Base-by-base conservation (phyloP, 2,797 vertebrate genomes). In the Pseudotriccus pelzelni region DNA sequence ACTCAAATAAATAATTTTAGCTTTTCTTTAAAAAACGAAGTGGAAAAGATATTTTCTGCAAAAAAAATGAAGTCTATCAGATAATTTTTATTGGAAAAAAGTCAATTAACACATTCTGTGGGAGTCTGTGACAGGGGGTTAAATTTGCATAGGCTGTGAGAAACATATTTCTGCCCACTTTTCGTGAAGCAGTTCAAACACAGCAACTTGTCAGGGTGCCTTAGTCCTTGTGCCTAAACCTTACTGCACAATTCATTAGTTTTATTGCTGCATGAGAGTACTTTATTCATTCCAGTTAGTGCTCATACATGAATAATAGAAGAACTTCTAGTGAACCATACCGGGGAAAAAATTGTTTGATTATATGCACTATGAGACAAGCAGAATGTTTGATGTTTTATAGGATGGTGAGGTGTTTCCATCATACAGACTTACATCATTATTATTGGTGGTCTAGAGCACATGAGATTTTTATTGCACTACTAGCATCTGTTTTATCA, bases 271-370 rank as follows among this genome's bases (percentile, higher is more conserved):
- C n/a, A 20, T 68, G 46, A 83, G 19, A 43, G 43, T 62, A 62
- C 68, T 93, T 78, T 72, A 81, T 86, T 84, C 36, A 75, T 92
- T 84, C 62, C 75, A 86, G 20, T 90, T 94, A 85, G 25, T 78
- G 73, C 19, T 85, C 30, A 55, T 52, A 39, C 22, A 81, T 69
- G 36, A 93, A 77, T 92, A 94, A 75, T 39, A 75, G 16, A 77
- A 73, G 44, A 87, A 80, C 24, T 93, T 85, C 27, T 52, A 37
- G 25, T 85, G 72, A 85, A 50, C 53, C 75, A 7, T 36, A 63
- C 12, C 14, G 24, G 39, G 2, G 10, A 76, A 74, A 86, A 82
- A 84, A 25, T 9, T 37, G 24, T 53, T 68, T 6, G 2, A 59
- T 88, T 68, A 30, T 60, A 36, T 44, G 39, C 19, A 36, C 36